A percentile compares a stretch with the other conserved stretches of the same genome.
phyloP scores from a whole-genome alignment of 2,797 vertebrate genomes.

The Phylloscopus collybita region DNA sequence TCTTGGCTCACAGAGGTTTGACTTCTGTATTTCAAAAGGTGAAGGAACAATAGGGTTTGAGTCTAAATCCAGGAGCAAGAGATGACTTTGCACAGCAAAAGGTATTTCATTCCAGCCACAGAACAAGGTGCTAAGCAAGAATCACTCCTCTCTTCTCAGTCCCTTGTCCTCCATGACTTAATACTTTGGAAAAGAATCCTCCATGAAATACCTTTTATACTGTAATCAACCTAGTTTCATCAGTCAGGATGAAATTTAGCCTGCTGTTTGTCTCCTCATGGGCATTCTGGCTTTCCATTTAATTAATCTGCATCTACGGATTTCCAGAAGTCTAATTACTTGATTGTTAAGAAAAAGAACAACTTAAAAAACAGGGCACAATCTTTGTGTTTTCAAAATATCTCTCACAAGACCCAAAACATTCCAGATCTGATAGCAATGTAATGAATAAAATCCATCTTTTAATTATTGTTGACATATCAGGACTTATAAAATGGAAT shows the following conservation, averaged over 20 bases:
- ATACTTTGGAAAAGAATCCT: background rate
- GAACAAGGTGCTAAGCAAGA: accelerated
- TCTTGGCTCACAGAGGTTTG: background rate
- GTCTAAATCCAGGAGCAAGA: background rate
- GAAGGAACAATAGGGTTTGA: background rate
- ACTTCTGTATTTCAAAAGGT: background rate
- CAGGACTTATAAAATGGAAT: background rate
- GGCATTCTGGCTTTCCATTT: background rate
- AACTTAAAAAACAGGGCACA: background rate
- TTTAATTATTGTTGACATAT: background rate
- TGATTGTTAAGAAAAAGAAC: background rate
- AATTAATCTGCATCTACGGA: background rate
- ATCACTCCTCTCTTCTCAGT: background rate
- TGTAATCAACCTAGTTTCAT: background rate
- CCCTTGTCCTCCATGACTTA: background rate
- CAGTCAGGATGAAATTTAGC: background rate
- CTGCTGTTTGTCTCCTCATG: background rate
- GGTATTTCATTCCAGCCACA: background rate
- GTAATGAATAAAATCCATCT: background rate
- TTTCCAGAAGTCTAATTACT: background rate
- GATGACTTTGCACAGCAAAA: background rate
- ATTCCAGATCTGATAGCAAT: background rate
- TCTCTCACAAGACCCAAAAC: background rate
- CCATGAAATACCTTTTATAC: background rate
- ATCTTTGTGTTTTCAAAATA: background rate